A percentile compares a stretch with the other conserved stretches of the same genome.
These are phyloP conservation scores for Hyalella azteca DNA, from an alignment of 2,888 invertebrate genomes.

Conservation along the genomic window DNA sequence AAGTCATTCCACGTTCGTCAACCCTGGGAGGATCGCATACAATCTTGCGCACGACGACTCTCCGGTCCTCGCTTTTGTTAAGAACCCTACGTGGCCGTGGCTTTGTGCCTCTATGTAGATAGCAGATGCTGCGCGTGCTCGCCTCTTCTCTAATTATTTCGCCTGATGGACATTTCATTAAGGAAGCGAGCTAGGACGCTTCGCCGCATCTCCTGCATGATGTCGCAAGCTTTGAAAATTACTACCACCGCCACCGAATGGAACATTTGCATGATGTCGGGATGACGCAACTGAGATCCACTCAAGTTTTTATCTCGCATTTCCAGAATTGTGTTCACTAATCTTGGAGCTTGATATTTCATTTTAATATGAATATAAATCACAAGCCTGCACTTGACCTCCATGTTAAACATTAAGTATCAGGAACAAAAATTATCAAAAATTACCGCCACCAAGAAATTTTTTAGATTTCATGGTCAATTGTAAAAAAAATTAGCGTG, in stretches of 20 bases:
- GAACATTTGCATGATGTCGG: conserved; percentile 11
- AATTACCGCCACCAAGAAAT: too few species aligned
- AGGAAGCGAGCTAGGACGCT: conserved; percentile 14
- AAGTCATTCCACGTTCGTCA: conserved; percentile 9
- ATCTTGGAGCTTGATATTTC: too few species aligned
- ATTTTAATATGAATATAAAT: too few species aligned
- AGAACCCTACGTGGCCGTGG: not conserved
- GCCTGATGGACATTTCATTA: conserved; percentile 35
- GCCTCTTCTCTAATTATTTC: conserved; percentile 27
- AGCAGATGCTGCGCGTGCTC: conserved; percentile 27
- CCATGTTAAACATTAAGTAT: too few species aligned
- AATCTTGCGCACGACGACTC: not conserved
- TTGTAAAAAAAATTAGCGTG: too few species aligned
- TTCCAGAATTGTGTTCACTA: too few species aligned
- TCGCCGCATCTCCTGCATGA: conserved; percentile 12
- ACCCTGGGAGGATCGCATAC: not conserved
- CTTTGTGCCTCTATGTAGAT: conserved; percentile 22
- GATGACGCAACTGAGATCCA: conserved; percentile 3
- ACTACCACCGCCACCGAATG: conserved; percentile 21
- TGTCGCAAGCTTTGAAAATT: conserved; percentile 18
- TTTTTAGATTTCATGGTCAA: too few species aligned
- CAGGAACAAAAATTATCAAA: too few species aligned
- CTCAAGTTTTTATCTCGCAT: too few species aligned
- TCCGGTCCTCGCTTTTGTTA: conserved; percentile 2
- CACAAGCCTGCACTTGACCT: too few species aligned